phyloP scores from a whole-genome alignment of 2,113 vertebrate species.

The Salvelinus fontinalis region DNA sequence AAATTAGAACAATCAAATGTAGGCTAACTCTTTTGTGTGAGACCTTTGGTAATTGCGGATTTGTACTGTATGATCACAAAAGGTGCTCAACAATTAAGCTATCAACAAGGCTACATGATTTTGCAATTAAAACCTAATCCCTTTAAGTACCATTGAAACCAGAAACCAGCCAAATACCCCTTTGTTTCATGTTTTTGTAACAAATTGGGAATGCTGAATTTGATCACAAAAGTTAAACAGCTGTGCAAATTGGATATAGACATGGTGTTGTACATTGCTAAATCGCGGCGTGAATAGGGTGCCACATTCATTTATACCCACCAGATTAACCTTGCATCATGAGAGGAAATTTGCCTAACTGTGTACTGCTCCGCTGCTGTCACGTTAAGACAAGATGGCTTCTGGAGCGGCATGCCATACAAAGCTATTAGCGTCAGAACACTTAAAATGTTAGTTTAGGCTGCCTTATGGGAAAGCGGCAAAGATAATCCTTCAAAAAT shows the following conservation, averaged over 20 bases:
- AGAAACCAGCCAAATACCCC: not conserved
- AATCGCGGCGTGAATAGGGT: slow-evolving; percentile 15
- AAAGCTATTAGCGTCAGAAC: slow-evolving; percentile 35
- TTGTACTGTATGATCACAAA: not conserved
- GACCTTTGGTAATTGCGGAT: not conserved
- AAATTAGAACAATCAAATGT: not conserved
- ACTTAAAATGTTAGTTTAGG: slow-evolving; percentile 5
- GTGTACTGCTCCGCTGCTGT: slow-evolving; percentile 13
- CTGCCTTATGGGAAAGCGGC: not conserved
- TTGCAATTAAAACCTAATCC: not conserved
- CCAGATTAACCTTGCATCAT: slow-evolving; percentile 40
- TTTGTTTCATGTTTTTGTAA: slow-evolving; percentile 14
- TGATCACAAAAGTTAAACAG: slow-evolving; percentile 43
- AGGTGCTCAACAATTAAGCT: not conserved
- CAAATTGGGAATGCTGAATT: slow-evolving; percentile 35
- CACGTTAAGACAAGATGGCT: slow-evolving; percentile 28
- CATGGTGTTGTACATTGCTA: slow-evolving; percentile 11
- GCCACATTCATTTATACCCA: slow-evolving; percentile 26
- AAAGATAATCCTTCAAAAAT: slow-evolving; percentile 3
- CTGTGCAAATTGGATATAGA: slow-evolving; percentile 16
- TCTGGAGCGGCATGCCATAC: slow-evolving; percentile 22
- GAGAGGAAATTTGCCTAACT: slow-evolving; percentile 6
- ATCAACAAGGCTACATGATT: not conserved
- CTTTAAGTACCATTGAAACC: not conserved
- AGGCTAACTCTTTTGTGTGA: not conserved